Percentiles rank a stretch among this genome's conserved stretches.
phyloP scores from a whole-genome alignment of 2,797 vertebrate genomes.

The Fratercula arctica region DNA sequence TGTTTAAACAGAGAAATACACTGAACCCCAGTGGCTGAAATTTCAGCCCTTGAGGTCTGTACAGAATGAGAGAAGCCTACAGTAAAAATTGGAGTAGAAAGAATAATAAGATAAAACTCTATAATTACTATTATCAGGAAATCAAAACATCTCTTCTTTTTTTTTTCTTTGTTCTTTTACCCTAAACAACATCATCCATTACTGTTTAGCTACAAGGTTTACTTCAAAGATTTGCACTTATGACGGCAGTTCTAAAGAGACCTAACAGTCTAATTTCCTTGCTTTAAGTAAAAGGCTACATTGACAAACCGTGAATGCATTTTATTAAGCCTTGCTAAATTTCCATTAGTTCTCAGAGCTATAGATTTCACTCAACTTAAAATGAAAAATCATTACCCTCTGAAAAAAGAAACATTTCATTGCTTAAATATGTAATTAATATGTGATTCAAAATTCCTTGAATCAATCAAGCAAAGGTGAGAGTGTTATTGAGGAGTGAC shows the following conservation, averaged over 20 bases:
- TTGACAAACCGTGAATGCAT: background rate
- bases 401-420: background rate
- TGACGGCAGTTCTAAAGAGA: background rate
- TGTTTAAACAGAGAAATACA: background rate
- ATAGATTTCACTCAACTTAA: background rate
- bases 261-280: background rate
- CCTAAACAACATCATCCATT: background rate
- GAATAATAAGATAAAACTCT: background rate
- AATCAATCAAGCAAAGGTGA: slow-evolving; percentile 12
- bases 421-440: slow-evolving; percentile 9
- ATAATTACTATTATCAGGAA: background rate
- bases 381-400: slow-evolving; percentile 7
- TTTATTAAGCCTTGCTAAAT: background rate
- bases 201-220: background rate
- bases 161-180: background rate
- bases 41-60: background rate
- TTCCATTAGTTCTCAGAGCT: background rate
- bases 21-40: background rate
- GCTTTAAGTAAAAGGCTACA: background rate
- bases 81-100: background rate
- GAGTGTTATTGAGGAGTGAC: background rate
- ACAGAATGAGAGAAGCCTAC: background rate
- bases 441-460: background rate
- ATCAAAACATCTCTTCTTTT: background rate
- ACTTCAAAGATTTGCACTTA: background rate